Conservation (phyloP, 2,888 invertebrate genomes). For the Eupithecia subfuscata region DNA sequence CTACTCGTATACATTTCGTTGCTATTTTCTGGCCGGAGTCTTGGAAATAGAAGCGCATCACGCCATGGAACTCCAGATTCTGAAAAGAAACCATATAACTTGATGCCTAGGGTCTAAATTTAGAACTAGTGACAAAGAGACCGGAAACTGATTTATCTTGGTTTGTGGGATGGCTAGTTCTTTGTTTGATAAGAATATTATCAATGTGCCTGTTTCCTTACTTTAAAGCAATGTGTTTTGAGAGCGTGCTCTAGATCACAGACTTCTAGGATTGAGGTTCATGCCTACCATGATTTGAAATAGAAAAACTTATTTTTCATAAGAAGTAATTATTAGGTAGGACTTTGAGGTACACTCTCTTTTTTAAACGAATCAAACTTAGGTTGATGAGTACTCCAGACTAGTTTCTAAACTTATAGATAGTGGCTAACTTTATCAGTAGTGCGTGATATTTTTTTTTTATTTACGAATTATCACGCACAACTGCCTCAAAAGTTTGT, state of each 20-base stretch:
- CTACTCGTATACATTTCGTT: conserved; percentile 99
- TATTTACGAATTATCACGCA: no score
- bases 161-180: conserved; percentile 35
- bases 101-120: conserved; percentile 7
- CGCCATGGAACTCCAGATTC: conserved; percentile 99
- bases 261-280: neutral
- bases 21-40: conserved; percentile 99
- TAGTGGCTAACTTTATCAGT: no score
- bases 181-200: conserved; percentile 44
- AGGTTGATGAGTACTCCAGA: no score
- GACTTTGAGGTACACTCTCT: neutral
- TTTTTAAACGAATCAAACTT: neutral
- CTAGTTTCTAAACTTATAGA: no score
- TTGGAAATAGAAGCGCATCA: conserved; percentile 99
- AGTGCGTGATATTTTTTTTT: no score
- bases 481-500: neutral
- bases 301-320: neutral
- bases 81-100: conserved; percentile 63
- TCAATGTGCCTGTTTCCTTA: conserved; percentile 11
- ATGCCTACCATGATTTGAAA: neutral
- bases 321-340: no score
- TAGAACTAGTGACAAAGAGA: conserved; percentile 32
- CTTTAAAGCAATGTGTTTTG: neutral
- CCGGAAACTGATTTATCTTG: conserved; percentile 49
- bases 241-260: neutral